Conservation (phyloP, 1,140 invertebrate genomes). For the Ericerus pela region DNA sequence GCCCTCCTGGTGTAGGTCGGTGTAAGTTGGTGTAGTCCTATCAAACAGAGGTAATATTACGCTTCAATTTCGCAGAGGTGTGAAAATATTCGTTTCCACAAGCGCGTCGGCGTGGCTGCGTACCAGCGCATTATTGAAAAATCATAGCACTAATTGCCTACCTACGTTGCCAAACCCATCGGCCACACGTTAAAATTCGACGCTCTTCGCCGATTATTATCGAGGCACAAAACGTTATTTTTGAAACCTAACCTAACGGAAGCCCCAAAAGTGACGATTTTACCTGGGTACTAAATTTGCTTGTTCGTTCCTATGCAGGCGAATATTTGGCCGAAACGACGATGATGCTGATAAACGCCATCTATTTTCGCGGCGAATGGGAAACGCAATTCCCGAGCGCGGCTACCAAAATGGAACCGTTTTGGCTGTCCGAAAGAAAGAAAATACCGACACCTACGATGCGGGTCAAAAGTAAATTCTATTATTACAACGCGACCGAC, state of each 20-base stretch:
- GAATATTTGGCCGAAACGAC: constrained; percentile 35
- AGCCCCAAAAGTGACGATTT: neutral
- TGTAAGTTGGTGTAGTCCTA: no score
- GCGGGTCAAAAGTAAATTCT: constrained; percentile 37
- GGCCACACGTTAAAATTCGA: no score
- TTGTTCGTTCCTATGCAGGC: constrained; percentile 13
- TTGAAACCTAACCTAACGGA: neutral
- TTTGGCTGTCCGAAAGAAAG: constrained; percentile 33
- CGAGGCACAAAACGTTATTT: constrained; percentile 1
- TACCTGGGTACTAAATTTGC: constrained; percentile 4
- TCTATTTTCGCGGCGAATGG: constrained; percentile 73
- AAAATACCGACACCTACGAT: constrained; percentile 46
- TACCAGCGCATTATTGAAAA: no score
- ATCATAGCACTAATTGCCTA: no score
- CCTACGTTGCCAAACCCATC: no score
- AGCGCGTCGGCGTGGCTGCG: no score
- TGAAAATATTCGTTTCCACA: no score
- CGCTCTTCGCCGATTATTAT: no score
- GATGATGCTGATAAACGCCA: constrained; percentile 61
- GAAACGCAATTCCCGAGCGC: constrained; percentile 36
- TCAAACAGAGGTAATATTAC: no score
- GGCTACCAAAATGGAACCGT: constrained; percentile 32
- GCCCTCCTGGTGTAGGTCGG: no score
- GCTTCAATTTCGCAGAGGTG: no score
- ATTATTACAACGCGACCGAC: constrained; percentile 40